phyloP scores from a whole-genome alignment of 2,797 vertebrate species.

The Sylvilagus floridanus region DNA sequence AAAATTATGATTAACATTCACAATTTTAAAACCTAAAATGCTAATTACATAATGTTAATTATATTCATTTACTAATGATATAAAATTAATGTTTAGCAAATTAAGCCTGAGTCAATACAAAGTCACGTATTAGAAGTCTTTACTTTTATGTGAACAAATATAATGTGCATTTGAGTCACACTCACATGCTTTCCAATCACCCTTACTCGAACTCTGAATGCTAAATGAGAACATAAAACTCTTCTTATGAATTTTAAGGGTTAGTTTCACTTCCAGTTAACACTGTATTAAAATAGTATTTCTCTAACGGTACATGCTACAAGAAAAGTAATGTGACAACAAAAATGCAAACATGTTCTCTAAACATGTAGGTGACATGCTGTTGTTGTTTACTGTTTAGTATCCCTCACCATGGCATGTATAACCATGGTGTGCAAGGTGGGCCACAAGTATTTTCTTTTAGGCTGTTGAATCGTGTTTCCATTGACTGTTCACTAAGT shows the following conservation, averaged over 20 bases:
- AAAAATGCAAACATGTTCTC: constrained; percentile 26
- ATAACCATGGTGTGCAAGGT: neutral
- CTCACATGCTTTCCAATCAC: constrained; percentile 32
- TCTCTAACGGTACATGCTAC: constrained; percentile 19
- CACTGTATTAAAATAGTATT: constrained; percentile 67
- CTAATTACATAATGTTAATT: neutral
- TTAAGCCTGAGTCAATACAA: constrained; percentile 33
- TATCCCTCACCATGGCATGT: neutral
- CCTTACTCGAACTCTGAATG: constrained; percentile 41
- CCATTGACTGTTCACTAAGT: constrained; percentile 44
- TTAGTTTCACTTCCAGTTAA: constrained; percentile 74
- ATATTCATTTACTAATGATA: neutral
- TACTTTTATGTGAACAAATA: constrained; percentile 55
- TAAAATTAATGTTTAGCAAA: constrained; percentile 47
- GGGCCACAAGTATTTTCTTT: neutral
- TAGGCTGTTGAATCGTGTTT: neutral
- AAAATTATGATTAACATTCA: constrained; percentile 36
- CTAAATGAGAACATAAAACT: constrained; percentile 57
- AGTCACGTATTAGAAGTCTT: neutral
- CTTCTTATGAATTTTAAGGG: constrained; percentile 62
- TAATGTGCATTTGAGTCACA: constrained; percentile 48
- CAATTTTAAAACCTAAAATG: constrained; percentile 12
- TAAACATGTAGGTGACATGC: neutral
- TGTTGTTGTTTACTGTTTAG: neutral
- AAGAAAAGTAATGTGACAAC: constrained; percentile 50